Conservation (phyloP, 2,888 invertebrate species). For the Vesta saturnalis region DNA sequence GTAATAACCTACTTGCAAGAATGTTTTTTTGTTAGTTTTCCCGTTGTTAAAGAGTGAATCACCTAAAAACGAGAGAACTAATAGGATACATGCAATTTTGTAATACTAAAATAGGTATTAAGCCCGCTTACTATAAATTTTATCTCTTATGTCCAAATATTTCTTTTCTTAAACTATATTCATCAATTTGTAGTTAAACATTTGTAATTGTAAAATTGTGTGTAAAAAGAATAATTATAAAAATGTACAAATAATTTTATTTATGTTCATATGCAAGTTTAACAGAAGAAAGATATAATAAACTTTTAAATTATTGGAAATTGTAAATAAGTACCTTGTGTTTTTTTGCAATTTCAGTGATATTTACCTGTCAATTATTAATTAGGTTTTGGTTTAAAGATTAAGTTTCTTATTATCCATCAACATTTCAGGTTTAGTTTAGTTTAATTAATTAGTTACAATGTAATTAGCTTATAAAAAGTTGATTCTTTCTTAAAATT, state of each 20-base stretch:
- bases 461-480: not conserved
- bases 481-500: not conserved
- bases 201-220: not conserved
- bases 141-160: conserved; percentile 30
- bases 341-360: no score
- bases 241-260: not conserved
- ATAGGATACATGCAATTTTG: not conserved
- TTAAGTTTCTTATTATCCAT: not conserved
- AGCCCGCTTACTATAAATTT: conserved; percentile 28
- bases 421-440: not conserved
- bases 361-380: not conserved
- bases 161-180: conserved; percentile 15
- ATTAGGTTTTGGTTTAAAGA: not conserved
- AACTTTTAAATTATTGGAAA: no score
- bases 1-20: conserved; percentile 9
- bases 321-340: no score
- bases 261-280: not conserved
- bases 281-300: not conserved
- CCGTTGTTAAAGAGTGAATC: not conserved
- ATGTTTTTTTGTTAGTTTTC: not conserved
- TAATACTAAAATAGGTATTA: not conserved
- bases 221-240: not conserved
- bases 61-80: not conserved
- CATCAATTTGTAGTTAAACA: not conserved
- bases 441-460: not conserved